These are phyloP conservation scores for Platichthys flesus DNA, from an alignment of 2,113 vertebrate species.

Conservation along the genomic window DNA sequence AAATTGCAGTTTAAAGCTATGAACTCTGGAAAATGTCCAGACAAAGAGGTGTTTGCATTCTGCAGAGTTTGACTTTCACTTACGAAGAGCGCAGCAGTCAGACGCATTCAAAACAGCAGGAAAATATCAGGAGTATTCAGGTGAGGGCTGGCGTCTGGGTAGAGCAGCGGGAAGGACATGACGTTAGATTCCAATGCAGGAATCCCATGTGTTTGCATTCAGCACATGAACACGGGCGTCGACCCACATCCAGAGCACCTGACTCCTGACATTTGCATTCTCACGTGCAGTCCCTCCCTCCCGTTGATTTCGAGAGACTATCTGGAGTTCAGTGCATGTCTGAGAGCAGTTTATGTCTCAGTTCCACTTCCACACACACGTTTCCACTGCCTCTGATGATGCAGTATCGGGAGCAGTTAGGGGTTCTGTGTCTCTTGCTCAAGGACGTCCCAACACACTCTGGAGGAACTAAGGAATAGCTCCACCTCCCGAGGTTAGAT, in stretches of 20 bases:
- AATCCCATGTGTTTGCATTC: no score
- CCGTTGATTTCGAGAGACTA: neutral
- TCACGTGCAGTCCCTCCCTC: neutral
- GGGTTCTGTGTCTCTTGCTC: neutral
- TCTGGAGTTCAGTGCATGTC: neutral
- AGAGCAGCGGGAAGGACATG: no score
- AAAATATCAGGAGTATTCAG: no score
- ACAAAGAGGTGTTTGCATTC: no score
- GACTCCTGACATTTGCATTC: neutral
- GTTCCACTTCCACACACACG: neutral
- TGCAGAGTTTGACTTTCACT: no score
- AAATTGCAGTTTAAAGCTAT: no score
- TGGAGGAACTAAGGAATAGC: neutral
- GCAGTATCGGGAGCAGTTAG: neutral
- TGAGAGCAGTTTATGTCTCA: neutral
- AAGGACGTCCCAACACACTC: neutral
- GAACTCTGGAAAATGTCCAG: no score
- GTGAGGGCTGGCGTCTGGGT: no score
- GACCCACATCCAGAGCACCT: neutral
- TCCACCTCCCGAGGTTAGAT: neutral
- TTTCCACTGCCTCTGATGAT: neutral
- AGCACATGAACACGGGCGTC: no score
- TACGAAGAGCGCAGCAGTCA: no score
- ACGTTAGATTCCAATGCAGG: no score
- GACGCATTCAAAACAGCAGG: no score